Percentiles rank a stretch among this genome's conserved stretches.
Evolutionary conservation across 2,888 invertebrate species (phyloP).

Genomic region (Itoplectis maculator): DNA sequence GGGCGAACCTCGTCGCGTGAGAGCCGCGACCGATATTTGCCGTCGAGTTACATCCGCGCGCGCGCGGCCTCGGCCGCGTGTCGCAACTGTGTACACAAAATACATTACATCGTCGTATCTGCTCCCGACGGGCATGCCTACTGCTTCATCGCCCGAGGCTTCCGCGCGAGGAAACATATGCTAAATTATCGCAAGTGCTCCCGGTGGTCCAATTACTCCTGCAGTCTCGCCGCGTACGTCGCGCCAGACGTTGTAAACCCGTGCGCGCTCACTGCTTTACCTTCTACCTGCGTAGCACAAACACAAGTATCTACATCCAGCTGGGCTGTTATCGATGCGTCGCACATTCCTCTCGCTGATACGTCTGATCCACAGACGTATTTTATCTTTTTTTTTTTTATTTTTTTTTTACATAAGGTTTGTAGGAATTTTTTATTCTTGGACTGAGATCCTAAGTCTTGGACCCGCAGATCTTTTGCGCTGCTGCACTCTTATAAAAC

Average conservation of each 20-base stretch:
- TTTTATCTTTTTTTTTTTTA: no score
- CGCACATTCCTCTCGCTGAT: not conserved
- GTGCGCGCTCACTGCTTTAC: constrained; percentile 40
- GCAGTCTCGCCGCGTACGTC: constrained; percentile 65
- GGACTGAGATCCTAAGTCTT: no score
- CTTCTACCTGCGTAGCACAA: not conserved
- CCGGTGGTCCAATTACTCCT: constrained; percentile 77
- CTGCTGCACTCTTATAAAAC: no score
- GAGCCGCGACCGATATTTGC: not conserved
- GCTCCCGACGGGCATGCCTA: constrained; percentile 34
- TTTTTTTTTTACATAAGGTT: no score
- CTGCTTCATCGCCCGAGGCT: constrained; percentile 53
- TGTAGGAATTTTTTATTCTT: no score
- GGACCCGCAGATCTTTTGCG: no score
- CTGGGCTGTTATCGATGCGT: not conserved
- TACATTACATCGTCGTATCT: constrained; percentile 47
- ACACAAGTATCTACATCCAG: not conserved
- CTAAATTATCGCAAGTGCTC: constrained; percentile 77
- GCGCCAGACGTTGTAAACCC: constrained; percentile 51
- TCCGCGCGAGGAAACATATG: constrained; percentile 70
- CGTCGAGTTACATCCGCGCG: not conserved
- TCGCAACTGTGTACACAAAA: not conserved
- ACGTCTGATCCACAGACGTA: no score
- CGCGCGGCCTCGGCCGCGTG: not conserved
- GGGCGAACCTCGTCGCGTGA: not conserved